Evolutionary conservation across 2,797 vertebrate species (phyloP), one percentile per base, ranked within the genome.

Genomic region (Pangasius macronema): DNA sequence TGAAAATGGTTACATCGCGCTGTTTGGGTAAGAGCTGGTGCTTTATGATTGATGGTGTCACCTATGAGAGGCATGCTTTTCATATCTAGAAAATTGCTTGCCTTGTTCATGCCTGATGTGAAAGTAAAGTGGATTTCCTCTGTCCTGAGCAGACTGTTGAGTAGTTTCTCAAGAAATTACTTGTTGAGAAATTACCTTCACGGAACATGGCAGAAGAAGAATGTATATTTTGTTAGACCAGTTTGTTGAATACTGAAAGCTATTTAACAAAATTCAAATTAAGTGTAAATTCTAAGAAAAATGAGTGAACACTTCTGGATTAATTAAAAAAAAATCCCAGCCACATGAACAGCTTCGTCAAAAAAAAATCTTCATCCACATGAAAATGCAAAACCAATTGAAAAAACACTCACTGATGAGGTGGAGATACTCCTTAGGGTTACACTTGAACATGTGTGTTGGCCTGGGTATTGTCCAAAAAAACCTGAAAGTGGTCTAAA

Each of bases 141-240:
- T 36, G 84, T n/a, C n/a, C 85, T 83, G 82, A 59, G 75, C 83
- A 89, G 2, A 67, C 81, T 63, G 80, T 76, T 84, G 57, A 79
- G 65, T 84, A 77, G 82, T 89, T n/a, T n/a, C n/a, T n/a, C n/a
- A n/a, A n/a, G n/a, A n/a, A n/a, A n/a, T n/a, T n/a, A n/a, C n/a
- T n/a, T n/a, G n/a, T n/a, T n/a, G n/a, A n/a, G n/a, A n/a, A 90
- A 91, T 90, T 88, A 88, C 84, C 18, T 55, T 20, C 75, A 77
- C 0, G 39, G 36, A 85, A 59, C 67, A 85, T 76, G 27, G 14
- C 16, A 27, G 36, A 59, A 65, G 39, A n/a, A 65, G 82, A 63
- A 65, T 80, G 5, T 33, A 57, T 49, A 46, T 46, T 65, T 46
- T n/a, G 59, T 20, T 65, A 3, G 36, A 42, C 24, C 79, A 42